A percentile compares a stretch with the other conserved stretches of the same genome.
Evolutionary conservation across 2,797 vertebrate genomes (phyloP).

Genomic region (Premnoplex brunnescens): DNA sequence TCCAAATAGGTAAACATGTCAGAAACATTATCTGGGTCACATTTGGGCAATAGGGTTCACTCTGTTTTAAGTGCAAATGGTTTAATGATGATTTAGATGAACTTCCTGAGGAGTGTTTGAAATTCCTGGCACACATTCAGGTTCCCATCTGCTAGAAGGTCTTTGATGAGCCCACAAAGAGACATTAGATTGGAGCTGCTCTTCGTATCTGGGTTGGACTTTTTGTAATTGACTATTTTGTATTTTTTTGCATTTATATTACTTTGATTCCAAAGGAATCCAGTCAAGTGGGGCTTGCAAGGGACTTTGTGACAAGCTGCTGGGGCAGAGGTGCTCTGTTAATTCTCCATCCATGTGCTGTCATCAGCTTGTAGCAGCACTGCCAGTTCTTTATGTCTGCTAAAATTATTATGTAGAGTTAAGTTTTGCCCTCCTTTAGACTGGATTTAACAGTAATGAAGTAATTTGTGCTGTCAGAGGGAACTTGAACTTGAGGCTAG

Average conservation of each 20-base stretch:
- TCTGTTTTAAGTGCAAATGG: slow-evolving; percentile 69
- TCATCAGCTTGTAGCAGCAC: neutral
- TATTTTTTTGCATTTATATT: neutral
- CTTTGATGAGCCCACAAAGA: slow-evolving; percentile 56
- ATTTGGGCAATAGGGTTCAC: slow-evolving; percentile 29
- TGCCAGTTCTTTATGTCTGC: neutral
- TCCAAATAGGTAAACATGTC: slow-evolving; percentile 41
- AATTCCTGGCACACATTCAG: slow-evolving; percentile 50
- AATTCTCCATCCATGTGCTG: neutral
- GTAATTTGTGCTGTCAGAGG: neutral
- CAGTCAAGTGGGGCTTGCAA: neutral
- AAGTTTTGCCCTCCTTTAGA: neutral
- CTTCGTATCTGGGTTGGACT: neutral
- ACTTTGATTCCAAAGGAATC: neutral
- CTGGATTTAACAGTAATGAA: neutral
- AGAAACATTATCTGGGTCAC: slow-evolving; percentile 65
- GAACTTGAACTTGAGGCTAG: neutral
- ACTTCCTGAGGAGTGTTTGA: slow-evolving; percentile 62
- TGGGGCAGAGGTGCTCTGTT: neutral
- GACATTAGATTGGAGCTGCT: neutral
- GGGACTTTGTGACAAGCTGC: neutral
- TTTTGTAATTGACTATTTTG: neutral
- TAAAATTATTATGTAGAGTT: neutral
- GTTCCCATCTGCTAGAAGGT: slow-evolving; percentile 61
- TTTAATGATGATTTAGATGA: slow-evolving; percentile 55